phyloP scores from a whole-genome alignment of 2,113 vertebrate genomes.

The Tupaia chinensis region DNA sequence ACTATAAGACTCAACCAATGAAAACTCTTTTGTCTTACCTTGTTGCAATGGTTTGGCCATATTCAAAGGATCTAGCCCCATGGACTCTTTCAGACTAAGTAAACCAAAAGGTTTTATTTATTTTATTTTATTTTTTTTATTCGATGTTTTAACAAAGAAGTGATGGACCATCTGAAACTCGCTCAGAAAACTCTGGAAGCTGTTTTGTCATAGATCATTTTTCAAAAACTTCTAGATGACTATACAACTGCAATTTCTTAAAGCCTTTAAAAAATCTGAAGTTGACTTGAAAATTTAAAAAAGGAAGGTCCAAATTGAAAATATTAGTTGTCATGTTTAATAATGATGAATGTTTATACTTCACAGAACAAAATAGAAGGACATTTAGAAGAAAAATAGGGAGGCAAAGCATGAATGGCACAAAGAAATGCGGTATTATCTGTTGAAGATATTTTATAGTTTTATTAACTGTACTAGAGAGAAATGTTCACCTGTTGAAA shows the following conservation, averaged over 20 bases:
- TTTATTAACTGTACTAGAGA: too few species aligned
- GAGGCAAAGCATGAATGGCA: too few species aligned
- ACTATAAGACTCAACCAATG: background rate
- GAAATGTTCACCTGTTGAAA: too few species aligned
- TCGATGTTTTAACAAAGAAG: slow-evolving; percentile 43
- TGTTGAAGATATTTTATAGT: too few species aligned
- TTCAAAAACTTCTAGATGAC: background rate
- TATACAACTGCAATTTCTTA: background rate
- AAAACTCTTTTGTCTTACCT: background rate
- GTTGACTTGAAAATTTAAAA: slow-evolving; percentile 22
- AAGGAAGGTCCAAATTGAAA: slow-evolving; percentile 25
- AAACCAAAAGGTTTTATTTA: background rate
- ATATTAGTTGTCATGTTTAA: slow-evolving; percentile 22
- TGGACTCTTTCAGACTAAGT: background rate
- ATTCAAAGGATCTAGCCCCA: background rate
- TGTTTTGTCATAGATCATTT: background rate
- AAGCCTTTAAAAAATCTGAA: background rate
- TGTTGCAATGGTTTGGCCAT: background rate
- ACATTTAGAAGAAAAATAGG: too few species aligned
- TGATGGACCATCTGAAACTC: background rate
- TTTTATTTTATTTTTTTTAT: background rate
- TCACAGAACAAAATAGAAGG: background rate
- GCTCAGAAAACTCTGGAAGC: background rate
- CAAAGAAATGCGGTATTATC: too few species aligned
- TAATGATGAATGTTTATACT: slow-evolving; percentile 27